phyloP scores from a whole-genome alignment of 2,113 vertebrate species.

The Regulus satrapa region DNA sequence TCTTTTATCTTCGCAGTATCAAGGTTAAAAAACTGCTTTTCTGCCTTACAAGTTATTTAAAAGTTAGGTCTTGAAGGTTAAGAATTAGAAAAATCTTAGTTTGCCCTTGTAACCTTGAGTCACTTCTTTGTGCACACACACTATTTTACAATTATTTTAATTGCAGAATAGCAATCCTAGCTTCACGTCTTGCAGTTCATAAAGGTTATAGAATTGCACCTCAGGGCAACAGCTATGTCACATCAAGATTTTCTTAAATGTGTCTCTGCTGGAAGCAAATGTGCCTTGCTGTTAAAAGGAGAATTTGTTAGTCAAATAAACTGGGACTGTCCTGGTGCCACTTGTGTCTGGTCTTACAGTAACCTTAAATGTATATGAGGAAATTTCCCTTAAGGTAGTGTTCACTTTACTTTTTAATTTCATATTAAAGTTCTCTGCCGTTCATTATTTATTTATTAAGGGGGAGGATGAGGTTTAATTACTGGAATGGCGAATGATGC shows the following conservation, averaged over 20 bases:
- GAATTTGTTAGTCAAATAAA: constrained; percentile 35
- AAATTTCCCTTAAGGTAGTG: not conserved
- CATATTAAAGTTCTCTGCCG: not conserved
- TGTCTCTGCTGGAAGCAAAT: not conserved
- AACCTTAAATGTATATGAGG: not conserved
- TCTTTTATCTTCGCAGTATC: not conserved
- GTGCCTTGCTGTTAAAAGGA: not conserved
- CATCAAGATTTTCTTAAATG: not conserved
- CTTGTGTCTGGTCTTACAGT: not conserved
- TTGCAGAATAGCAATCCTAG: not conserved
- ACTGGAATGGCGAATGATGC: not conserved
- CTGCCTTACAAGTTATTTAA: not conserved
- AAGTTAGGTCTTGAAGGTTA: not conserved
- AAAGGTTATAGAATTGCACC: constrained; percentile 9
- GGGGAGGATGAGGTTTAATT: not conserved
- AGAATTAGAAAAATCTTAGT: not conserved
- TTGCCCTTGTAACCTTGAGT: not conserved
- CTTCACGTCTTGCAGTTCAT: not conserved
- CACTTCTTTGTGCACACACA: not conserved
- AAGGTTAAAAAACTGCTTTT: not conserved
- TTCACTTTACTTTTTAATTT: not conserved
- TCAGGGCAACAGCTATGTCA: not conserved
- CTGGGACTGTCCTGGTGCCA: not conserved
- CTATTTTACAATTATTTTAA: constrained; percentile 32
- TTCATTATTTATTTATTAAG: not conserved